Percentiles rank a stretch among this genome's conserved stretches.
Evolutionary conservation across 2,113 vertebrate species (phyloP).

Genomic region (Saimiri boliviensis): DNA sequence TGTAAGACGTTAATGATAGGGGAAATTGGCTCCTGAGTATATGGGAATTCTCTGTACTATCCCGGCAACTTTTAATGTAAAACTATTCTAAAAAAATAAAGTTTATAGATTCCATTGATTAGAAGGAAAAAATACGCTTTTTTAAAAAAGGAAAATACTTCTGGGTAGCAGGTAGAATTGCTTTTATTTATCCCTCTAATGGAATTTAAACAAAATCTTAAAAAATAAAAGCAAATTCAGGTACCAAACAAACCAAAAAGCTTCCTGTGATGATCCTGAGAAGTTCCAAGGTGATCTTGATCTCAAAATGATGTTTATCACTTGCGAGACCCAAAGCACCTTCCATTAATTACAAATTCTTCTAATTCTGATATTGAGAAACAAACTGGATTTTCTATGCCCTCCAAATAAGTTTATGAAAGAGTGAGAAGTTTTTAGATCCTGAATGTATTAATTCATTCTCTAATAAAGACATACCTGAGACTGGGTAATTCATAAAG

Average conservation of each 20-base stretch:
- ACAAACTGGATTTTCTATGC: neutral
- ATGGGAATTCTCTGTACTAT: neutral
- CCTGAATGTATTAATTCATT: neutral
- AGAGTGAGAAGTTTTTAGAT: neutral
- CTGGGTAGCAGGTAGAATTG: neutral
- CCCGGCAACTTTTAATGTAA: neutral
- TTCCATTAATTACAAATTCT: neutral
- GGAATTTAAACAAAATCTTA: neutral
- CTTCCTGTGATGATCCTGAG: neutral
- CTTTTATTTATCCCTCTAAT: neutral
- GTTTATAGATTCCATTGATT: neutral
- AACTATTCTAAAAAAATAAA: slow-evolving; percentile 7
- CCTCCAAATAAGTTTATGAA: neutral
- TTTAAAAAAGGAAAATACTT: neutral
- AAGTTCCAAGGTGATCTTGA: neutral
- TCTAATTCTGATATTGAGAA: slow-evolving; percentile 41
- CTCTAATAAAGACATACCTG: too few relatives aligned
- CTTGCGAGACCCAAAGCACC: neutral
- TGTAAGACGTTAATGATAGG: neutral
- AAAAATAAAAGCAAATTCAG: slow-evolving; percentile 19
- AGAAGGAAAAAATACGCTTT: neutral
- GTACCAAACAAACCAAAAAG: neutral
- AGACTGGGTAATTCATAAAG: too few relatives aligned
- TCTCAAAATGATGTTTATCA: neutral
- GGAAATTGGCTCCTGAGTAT: neutral